These are phyloP conservation scores for Merops nubicus DNA, from an alignment of 2,113 vertebrate species.

Conservation along the genomic window DNA sequence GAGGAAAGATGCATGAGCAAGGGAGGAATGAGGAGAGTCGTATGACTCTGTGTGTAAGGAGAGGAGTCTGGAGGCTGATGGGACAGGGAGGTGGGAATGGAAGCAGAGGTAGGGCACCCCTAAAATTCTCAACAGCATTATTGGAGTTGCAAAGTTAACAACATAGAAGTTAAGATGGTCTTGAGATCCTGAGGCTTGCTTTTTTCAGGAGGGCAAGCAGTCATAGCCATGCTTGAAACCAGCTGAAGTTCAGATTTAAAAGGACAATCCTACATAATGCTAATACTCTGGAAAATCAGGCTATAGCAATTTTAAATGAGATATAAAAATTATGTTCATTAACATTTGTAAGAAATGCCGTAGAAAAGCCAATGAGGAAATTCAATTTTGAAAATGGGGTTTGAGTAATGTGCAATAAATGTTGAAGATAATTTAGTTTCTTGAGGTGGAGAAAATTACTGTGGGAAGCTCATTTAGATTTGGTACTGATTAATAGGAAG, in stretches of 20 bases:
- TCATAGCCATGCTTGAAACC: neutral
- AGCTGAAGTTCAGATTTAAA: neutral
- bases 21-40: neutral
- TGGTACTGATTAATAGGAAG: constrained; percentile 60
- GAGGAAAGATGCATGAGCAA: neutral
- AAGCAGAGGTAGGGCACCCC: neutral
- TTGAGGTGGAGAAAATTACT: constrained; percentile 62
- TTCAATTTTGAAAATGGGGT: constrained; percentile 65
- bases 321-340: constrained; percentile 55
- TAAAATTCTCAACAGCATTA: neutral
- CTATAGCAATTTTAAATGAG: constrained; percentile 24
- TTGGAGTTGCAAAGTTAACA: neutral
- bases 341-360: constrained; percentile 47
- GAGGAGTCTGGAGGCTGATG: neutral
- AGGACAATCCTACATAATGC: neutral
- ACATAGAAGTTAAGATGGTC: neutral
- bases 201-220: neutral
- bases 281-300: constrained; percentile 37
- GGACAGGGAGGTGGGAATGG: neutral
- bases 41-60: neutral
- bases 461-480: constrained; percentile 65
- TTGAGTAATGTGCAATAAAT: constrained; percentile 66
- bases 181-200: neutral
- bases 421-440: constrained; percentile 66
- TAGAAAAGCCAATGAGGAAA: constrained; percentile 54